Conservation (phyloP, 2,113 vertebrate genomes). For the Hyaena hyaena region DNA sequence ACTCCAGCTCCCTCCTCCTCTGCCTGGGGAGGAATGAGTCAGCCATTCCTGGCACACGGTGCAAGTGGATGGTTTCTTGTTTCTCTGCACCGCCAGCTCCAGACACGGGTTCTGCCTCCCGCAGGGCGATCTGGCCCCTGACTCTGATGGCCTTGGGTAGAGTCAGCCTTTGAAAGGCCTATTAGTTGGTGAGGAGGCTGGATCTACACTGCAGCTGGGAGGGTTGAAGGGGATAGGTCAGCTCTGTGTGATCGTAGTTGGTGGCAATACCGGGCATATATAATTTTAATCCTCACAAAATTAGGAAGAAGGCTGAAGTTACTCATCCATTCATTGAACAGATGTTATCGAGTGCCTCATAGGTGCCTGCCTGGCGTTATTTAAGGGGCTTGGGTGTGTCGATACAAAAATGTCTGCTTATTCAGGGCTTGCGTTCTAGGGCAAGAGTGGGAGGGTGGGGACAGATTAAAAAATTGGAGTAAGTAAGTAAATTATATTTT, state of each 20-base stretch:
- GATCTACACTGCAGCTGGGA: not conserved
- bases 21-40: not conserved
- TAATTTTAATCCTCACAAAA: not conserved
- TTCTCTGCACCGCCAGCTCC: not conserved
- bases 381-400: not conserved
- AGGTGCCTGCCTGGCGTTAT: not conserved
- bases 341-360: too few relatives aligned
- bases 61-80: too few relatives aligned
- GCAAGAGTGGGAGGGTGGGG: not conserved
- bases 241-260: not conserved
- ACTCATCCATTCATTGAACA: not conserved
- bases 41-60: not conserved
- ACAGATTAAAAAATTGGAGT: not conserved
- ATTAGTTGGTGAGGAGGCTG: not conserved
- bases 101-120: too few relatives aligned
- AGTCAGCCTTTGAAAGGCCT: not conserved
- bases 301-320: not conserved
- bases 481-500: not conserved
- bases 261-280: not conserved
- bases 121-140: not conserved
- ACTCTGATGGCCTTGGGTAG: not conserved
- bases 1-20: not conserved
- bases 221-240: not conserved
- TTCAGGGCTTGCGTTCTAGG: not conserved
- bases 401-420: not conserved